Base-by-base conservation (phyloP, 2,113 vertebrate species). In the Forbesichthys papilliferus region DNA sequence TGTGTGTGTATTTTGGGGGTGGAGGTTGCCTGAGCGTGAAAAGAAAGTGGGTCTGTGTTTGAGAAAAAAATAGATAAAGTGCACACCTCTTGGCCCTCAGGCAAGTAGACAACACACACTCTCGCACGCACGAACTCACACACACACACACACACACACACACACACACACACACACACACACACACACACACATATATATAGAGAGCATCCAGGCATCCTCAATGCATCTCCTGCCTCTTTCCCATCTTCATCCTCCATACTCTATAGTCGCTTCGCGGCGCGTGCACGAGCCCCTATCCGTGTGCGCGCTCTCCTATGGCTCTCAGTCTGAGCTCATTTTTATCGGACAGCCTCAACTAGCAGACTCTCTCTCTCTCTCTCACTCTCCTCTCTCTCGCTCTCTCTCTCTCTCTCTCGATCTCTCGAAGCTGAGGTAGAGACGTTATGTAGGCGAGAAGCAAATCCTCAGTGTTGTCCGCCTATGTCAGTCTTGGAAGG, bases 361-460 rank as follows among this genome's bases (percentile, higher is more conserved):
- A 75, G 56, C 68, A 62, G 46, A 55, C 70, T 47, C 78, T 66
- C 68, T 8, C 58, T 14, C 53, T 34, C 53, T 27, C 33, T 77
- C 54, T 42, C 36, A 7, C 36, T 42, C 36, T 42, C 36, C 36
- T 8, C 69, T 46, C 78, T 66, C 68, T 16, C 16, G 16, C 5
- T 56, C 53, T 48, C 65, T 27, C 33, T 77, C 54, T 20, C 20
- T 20, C 20, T 20, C 20, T 20, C 20, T 20, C 20, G 20, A 20
- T 66, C 68, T 42, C 4, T 42, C 27, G 54, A 16, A 5, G 36
- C 52, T 73, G 82, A 82, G 73, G 71, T 72, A 83, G 66, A 76
- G 77, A 73, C 68, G 60, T 62, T 62, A 81, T 88, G 58, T 71
- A 79, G 73, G 77, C 81, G 60, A 64, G 64, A 27, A 87, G 80